Conservation (phyloP, 2,888 invertebrate species). For the Mechanitis mazaeus region DNA sequence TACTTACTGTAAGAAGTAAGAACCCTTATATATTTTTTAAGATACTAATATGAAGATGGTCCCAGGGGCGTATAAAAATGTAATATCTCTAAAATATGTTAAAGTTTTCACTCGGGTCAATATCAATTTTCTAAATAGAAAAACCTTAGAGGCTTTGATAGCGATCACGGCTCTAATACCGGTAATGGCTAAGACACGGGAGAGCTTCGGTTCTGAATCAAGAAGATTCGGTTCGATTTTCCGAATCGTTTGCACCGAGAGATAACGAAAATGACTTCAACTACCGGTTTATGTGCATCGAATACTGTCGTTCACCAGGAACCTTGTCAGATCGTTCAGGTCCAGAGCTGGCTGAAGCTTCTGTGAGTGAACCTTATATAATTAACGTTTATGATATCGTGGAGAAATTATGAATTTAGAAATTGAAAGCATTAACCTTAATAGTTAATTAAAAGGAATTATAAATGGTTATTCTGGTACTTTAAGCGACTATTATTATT, state of each 20-base stretch:
- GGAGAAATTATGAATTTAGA: too few relatives aligned
- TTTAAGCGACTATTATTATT: neutral
- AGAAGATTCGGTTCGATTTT: slow-evolving; percentile 61
- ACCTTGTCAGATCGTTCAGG: slow-evolving; percentile 32
- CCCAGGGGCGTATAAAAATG: neutral
- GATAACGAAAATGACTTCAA: slow-evolving; percentile 63
- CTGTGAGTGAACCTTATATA: slow-evolving; percentile 4
- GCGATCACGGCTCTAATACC: slow-evolving; percentile 52
- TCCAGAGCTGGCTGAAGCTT: slow-evolving; percentile 24
- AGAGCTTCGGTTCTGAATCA: slow-evolving; percentile 10
- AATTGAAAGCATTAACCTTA: too few relatives aligned
- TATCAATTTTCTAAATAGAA: slow-evolving; percentile 27
- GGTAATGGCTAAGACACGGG: slow-evolving; percentile 61
- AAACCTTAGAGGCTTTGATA: slow-evolving; percentile 26
- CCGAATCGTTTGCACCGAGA: slow-evolving; percentile 67
- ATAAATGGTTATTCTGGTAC: too few relatives aligned
- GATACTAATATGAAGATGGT: too few relatives aligned
- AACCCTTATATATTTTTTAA: too few relatives aligned
- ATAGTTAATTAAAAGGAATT: too few relatives aligned
- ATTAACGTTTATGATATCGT: too few relatives aligned
- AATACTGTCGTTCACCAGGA: slow-evolving; percentile 36
- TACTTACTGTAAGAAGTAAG: too few relatives aligned
- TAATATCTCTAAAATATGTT: slow-evolving; percentile 1
- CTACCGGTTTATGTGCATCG: slow-evolving; percentile 54
- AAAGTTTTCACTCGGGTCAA: neutral